phyloP scores from a whole-genome alignment of 2,888 invertebrate genomes.

The Acanthococcus lagerstroemiae region DNA sequence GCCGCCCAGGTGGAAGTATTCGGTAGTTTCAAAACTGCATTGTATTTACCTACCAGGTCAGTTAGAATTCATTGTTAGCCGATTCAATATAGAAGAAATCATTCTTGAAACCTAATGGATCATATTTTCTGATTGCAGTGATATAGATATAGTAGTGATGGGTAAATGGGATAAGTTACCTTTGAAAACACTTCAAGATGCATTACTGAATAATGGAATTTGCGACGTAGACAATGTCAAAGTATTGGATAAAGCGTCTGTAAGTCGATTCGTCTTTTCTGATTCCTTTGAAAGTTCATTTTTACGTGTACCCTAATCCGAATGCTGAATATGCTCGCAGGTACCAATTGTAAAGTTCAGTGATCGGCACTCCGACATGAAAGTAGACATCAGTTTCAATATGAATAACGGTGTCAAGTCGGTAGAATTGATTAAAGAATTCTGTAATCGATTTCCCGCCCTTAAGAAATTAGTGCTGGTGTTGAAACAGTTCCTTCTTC shows the following conservation, averaged over 20 bases:
- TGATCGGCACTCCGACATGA: constrained; percentile 73
- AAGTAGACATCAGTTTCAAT: constrained; percentile 98
- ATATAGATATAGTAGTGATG: constrained; percentile 63
- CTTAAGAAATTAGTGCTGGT: constrained; percentile 91
- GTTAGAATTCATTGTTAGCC: not conserved
- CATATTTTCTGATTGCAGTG: constrained; percentile 45
- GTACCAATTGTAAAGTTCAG: constrained; percentile 96
- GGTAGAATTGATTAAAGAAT: constrained; percentile 88
- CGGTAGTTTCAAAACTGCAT: constrained; percentile 93
- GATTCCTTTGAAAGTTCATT: not conserved
- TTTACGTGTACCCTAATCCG: not conserved
- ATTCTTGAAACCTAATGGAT: not conserved
- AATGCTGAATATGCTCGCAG: constrained; percentile 40
- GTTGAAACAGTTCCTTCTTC: constrained; percentile 94
- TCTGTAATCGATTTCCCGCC: constrained; percentile 76
- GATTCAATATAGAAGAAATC: not conserved
- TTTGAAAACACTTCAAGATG: constrained; percentile 80
- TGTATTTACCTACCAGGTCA: constrained; percentile 91
- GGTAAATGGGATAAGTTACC: constrained; percentile 87
- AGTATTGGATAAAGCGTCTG: constrained; percentile 94
- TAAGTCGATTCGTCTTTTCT: constrained; percentile 41
- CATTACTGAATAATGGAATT: constrained; percentile 77
- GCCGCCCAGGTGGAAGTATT: constrained; percentile 92
- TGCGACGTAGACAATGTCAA: constrained; percentile 83
- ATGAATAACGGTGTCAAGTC: constrained; percentile 96